Base-by-base conservation (phyloP, 2,113 vertebrate genomes). In the Loxodonta africana region DNA sequence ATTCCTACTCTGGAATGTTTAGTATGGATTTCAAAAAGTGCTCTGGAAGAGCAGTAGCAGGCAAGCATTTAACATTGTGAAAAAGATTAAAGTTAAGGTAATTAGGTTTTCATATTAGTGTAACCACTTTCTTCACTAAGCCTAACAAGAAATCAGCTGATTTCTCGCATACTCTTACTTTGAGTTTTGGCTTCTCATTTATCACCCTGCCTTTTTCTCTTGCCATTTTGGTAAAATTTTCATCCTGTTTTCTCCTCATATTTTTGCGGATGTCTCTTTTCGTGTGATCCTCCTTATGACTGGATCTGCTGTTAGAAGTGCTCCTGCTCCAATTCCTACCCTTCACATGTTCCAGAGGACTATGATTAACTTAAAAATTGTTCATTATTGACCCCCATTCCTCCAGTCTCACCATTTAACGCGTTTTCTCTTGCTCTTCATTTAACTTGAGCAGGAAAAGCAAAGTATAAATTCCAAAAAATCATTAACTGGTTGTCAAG, bases 401-500 rank as follows among this genome's bases (percentile, higher is more conserved):
- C 87, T 95, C 69, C 25, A 88, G 12, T 86, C 26, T 94, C 17
- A 87, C 63, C 6, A 74, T 89, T 94, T 96, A 89, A 94, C 93
- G 67, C 10, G 53, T 73, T 97, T 97, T 94, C 57, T 97, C 51
- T 96, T 95, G 83, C 48, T 97, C 57, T 76, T 96, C 78, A 83
- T 91, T 95, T 97, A 97, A 95, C 83, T 87, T 76, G 76, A 97
- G 28, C 57, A 96, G 83, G 51, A 96, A 92, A 95, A 89, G 46
- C 46, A 96, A 92, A 97, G 90, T 95, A 87, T 60, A 97, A 98
- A 95, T 97, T 95, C 20, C 33, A 69, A 46, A 84, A 92, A 94
- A 51, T 91, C 41, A 95, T 96, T 93, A 93, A 62, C 30, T 90
- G 48, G 76, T 96, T 96, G 82, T 96, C 94, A 92, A 82, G 76